phyloP scores from a whole-genome alignment of 2,888 invertebrate species.

The Phaonia tiefii region DNA sequence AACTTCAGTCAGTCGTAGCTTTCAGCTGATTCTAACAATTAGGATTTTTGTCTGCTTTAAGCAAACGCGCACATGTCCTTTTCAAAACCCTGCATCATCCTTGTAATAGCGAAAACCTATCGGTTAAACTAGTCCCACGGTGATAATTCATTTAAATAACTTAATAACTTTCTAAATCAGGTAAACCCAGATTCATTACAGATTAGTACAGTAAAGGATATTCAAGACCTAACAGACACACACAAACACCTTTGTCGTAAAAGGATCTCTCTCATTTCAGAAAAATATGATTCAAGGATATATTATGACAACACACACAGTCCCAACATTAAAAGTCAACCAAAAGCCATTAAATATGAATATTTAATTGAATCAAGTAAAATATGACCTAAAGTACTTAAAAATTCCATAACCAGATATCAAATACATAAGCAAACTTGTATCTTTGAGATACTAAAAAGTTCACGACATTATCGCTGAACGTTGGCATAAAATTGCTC shows the following conservation, averaged over 20 bases:
- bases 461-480: conserved; percentile 10
- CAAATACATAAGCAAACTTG: background rate
- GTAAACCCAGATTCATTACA: background rate
- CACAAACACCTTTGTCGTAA: too few relatives aligned
- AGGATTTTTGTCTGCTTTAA: too few relatives aligned
- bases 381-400: background rate
- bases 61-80: too few relatives aligned
- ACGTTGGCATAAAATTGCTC: conserved; percentile 26
- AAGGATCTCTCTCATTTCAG: too few relatives aligned
- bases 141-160: background rate
- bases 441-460: background rate
- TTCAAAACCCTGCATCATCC: too few relatives aligned
- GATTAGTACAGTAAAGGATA: too few relatives aligned
- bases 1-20: too few relatives aligned
- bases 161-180: background rate
- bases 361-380: conserved; percentile 2
- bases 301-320: background rate
- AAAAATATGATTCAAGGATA: too few relatives aligned
- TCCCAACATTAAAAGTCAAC: background rate
- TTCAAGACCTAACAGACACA: too few relatives aligned
- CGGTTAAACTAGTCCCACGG: too few relatives aligned
- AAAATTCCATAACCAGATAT: background rate
- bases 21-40: too few relatives aligned
- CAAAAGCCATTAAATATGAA: conserved; percentile 9
- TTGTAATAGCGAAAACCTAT: too few relatives aligned